Conservation (phyloP, 2,888 invertebrate genomes). For the Agriopis marginaria region DNA sequence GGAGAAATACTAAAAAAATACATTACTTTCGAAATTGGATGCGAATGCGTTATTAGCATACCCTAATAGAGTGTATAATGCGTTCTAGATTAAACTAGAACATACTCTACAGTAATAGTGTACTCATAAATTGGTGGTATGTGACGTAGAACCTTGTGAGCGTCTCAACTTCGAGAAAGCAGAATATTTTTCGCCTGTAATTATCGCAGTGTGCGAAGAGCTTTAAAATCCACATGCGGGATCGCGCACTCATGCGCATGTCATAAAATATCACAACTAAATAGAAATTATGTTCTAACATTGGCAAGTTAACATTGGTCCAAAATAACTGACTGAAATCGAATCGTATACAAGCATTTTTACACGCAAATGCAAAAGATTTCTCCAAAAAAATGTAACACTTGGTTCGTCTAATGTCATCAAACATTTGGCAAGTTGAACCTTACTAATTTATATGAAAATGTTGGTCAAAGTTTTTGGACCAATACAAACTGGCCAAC, state of each 20-base stretch:
- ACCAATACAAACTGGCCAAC: conserved; percentile 40
- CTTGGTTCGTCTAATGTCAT: not conserved
- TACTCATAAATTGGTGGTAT: too few relatives aligned
- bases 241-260: conserved; percentile 57
- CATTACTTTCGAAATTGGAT: too few relatives aligned
- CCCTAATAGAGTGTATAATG: too few relatives aligned
- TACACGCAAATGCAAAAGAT: conserved; percentile 1
- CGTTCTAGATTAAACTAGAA: too few relatives aligned
- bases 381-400: not conserved
- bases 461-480: conserved; percentile 10
- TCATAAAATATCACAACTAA: conserved; percentile 81
- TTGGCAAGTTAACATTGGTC: conserved; percentile 22
- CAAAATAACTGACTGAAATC: conserved; percentile 3
- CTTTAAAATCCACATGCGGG: conserved; percentile 50
- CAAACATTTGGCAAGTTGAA: conserved; percentile 4
- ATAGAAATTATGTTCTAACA: conserved; percentile 72
- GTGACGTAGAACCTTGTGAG: too few relatives aligned
- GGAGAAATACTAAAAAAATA: too few relatives aligned
- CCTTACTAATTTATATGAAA: not conserved
- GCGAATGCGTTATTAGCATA: too few relatives aligned
- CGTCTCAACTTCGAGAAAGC: too few relatives aligned
- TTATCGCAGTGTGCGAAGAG: not conserved
- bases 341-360: conserved; percentile 32
- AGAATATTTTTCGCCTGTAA: too few relatives aligned
- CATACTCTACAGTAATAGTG: too few relatives aligned